Evolutionary conservation across 2,888 invertebrate genomes (phyloP), one percentile per base, ranked within the genome.

Genomic region (Drosophila quinaria): DNA sequence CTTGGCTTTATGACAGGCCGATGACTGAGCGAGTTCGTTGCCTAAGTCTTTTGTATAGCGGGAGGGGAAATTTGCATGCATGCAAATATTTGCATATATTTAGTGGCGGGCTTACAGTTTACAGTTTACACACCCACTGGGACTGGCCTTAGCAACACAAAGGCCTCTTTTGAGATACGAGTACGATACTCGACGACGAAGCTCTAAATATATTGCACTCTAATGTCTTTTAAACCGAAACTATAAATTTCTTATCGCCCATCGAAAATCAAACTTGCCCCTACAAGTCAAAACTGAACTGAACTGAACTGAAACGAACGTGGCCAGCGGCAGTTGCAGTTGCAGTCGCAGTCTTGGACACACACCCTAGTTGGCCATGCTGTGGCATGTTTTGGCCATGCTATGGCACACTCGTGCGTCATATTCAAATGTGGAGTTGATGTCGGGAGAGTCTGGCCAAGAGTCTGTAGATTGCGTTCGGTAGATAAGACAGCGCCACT

Each of bases 211-310:
- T 84, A 84, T 84, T 84, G 90, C 90, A 81, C 89, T 84, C 84
- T 88, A 84, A 84, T 90, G 90, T 89, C 90, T 84, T 84, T 84
- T 83, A 84, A 88, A 86, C 89, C 87, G 84, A 90, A 84, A 84
- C 84, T 84, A 84, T 84, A 84, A 84, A 84, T 84, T 84, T 88
- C 90, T 84, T 84, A 84, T 84, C 84, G 89, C 77, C 77, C 80
- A 84, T 90, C 84, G 89, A 84, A 84, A 70, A 84, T 84, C 84
- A 88, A 83, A 87, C 83, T 84, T 83, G 82, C 90, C 90, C 81
- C 78, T 66, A 78, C 77, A 89, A 68, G 78, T 76, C 87, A 86
- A 85, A 88, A 73, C 71, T 29, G 29, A 29, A 29, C 29, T 29
- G 29, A 29, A 8, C 70, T 29, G 29, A 29, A 29, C 29, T 29